Base-by-base conservation (phyloP, 2,888 invertebrate genomes). In the Apamea anceps region DNA sequence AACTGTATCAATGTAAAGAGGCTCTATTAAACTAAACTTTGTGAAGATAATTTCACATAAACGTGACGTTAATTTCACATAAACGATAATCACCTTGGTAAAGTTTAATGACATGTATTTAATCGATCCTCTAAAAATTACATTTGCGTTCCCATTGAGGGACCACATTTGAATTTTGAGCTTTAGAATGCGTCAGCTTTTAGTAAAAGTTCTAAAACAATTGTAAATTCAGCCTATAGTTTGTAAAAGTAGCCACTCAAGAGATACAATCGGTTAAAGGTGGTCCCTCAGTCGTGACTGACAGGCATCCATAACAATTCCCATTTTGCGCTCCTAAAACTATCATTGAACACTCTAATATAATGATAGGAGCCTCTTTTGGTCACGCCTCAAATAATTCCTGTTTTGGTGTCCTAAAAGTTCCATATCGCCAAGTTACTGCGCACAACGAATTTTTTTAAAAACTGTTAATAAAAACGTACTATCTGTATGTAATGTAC, bases 1-100 rank as follows among this genome's bases (percentile, higher is more conserved):
- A 80, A 48, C 25, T 32, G 21, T 65, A n/a, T 51, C 80, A 54
- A 51, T 51, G 51, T 12, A 48, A 18, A 63, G 28, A 68, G 45
- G 32, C 25, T 62, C 10, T 18, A 28, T 8, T 25, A n/a, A 45
- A 37, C 0, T 25, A 25, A 42, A 51, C 15, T 6, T 45, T 25
- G 32, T 28, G 13, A 51, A 51, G 48, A 21, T 42, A 42, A 42
- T 42, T 42, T 42, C 42, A 42, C 42, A 42, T 42, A 42, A 42
- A 7, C 42, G 42, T 42, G 42, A 42, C 42, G 42, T 42, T 51
- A 51, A 21, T 70, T 28, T 74, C 37, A 42, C 8, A n/a, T 62
- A 15, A 42, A 45, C 2, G 6, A n/a, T 57, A 66, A 57, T 48
- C 37, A 48, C 37, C 25, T 37, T 6, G 13, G 28, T 37, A 21